Evolutionary conservation across 2,113 vertebrate genomes (phyloP).

Genomic region (Shinisaurus crocodilurus): DNA sequence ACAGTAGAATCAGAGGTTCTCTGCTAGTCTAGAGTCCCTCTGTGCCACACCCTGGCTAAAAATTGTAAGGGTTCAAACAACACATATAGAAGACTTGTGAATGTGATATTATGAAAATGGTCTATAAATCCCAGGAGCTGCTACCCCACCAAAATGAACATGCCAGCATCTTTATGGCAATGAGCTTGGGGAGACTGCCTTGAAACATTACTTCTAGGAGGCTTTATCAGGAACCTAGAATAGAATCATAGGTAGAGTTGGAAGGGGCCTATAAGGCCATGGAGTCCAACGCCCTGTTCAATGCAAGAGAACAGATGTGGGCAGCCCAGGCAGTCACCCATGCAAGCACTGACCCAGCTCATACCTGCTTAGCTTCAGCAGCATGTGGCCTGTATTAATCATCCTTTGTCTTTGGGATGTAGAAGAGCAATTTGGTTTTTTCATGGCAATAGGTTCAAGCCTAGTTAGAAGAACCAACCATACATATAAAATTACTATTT

Average conservation of each 20-base stretch:
- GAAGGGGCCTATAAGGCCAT: no score
- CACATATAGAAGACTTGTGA: neutral
- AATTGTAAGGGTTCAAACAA: neutral
- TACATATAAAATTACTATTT: neutral
- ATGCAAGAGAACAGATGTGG: no score
- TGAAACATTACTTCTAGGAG: no score
- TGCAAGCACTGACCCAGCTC: no score
- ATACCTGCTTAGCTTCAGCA: no score
- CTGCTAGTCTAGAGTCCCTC: neutral
- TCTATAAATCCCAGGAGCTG: neutral
- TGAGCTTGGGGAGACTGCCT: neutral
- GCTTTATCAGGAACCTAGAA: neutral
- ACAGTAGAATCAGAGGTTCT: neutral
- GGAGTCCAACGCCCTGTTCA: no score
- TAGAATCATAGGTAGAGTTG: no score
- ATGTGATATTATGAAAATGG: neutral
- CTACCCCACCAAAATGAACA: neutral
- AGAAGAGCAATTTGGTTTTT: neutral
- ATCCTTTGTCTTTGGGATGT: neutral
- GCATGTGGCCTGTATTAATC: no score
- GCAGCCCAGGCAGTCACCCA: no score
- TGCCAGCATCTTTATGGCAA: neutral
- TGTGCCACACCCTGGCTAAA: neutral
- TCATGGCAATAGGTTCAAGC: neutral
- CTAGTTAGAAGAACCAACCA: neutral